These are phyloP conservation scores for Lucinisca nassula DNA, from an alignment of 2,888 invertebrate genomes.

Conservation along the genomic window DNA sequence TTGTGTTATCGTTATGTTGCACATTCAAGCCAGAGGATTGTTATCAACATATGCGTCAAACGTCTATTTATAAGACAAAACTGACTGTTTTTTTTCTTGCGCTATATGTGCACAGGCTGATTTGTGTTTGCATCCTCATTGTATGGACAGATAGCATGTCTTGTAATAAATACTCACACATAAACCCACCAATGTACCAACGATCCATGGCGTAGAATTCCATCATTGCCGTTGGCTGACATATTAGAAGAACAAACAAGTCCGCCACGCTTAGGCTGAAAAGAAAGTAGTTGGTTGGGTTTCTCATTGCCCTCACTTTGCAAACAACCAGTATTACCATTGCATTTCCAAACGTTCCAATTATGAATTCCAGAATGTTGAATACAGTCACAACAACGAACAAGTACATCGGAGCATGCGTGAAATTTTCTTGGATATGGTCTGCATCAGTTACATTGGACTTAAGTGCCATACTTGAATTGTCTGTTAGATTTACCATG, in stretches of 20 bases:
- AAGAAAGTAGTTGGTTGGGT: conserved; percentile 97
- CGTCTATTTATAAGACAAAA: no score
- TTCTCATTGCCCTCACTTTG: conserved; percentile 97
- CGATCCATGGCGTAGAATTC: conserved; percentile 97
- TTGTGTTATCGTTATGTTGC: no score
- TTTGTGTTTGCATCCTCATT: no score
- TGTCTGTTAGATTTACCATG: neutral
- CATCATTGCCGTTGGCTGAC: conserved; percentile 97
- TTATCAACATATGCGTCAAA: no score
- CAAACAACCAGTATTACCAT: conserved; percentile 98
- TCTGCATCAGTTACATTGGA: neutral
- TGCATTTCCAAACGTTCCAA: conserved; percentile 97
- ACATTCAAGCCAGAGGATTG: no score
- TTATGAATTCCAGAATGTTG: conserved; percentile 95
- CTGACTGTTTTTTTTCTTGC: no score
- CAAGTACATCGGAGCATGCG: conserved; percentile 91
- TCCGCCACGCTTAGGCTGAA: conserved; percentile 98
- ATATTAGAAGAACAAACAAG: conserved; percentile 96
- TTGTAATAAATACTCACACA: conserved; percentile 93
- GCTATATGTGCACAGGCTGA: no score
- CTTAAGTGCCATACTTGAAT: neutral
- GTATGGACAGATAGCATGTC: no score
- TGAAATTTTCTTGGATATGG: conserved; percentile 22
- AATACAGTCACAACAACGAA: conserved; percentile 95
- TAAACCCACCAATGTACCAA: conserved; percentile 96